phyloP scores from a whole-genome alignment of 2,888 invertebrate species.

The Volucella bombylans region DNA sequence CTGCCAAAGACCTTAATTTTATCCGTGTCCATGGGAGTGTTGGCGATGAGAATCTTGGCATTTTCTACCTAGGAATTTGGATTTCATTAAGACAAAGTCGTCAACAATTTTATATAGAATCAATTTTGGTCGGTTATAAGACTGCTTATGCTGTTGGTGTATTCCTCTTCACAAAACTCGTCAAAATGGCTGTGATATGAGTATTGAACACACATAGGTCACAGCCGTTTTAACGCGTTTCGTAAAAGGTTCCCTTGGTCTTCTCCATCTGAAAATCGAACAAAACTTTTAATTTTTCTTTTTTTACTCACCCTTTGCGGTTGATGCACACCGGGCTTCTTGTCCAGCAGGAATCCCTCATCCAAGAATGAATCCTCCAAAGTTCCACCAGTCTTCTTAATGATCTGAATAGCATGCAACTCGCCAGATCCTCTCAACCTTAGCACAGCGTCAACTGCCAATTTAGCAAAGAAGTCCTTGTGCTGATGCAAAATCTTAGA shows the following conservation, averaged over 20 bases:
- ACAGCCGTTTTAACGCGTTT: conserved; percentile 83
- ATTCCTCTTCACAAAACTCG: conserved; percentile 79
- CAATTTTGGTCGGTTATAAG: too few relatives aligned
- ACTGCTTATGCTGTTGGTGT: conserved; percentile 26
- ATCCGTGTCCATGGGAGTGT: conserved; percentile 99
- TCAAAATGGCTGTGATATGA: conserved; percentile 83
- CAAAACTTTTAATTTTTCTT: background rate
- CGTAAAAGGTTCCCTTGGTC: conserved; percentile 47
- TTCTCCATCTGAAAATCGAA: conserved; percentile 6
- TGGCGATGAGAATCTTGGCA: conserved; percentile 97
- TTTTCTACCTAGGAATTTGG: conserved; percentile 87
- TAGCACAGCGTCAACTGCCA: conserved; percentile 97
- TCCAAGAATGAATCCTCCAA: conserved; percentile 98
- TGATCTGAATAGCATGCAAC: conserved; percentile 97
- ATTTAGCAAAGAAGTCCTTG: conserved; percentile 96
- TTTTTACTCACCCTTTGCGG: conserved; percentile 86
- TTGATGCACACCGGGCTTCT: conserved; percentile 98
- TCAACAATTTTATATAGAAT: too few relatives aligned
- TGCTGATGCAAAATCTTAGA: conserved; percentile 99
- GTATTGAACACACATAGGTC: conserved; percentile 78
- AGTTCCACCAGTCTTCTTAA: conserved; percentile 97
- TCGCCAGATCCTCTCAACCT: conserved; percentile 97
- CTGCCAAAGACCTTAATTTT: conserved; percentile 99
- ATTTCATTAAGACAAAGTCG: conserved; percentile 2
- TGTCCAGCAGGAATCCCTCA: conserved; percentile 96